These are phyloP conservation scores for Sanderia malayensis DNA, from an alignment of 30 jellyfish, hydroid and myxozoan species.

Conservation along the genomic window DNA sequence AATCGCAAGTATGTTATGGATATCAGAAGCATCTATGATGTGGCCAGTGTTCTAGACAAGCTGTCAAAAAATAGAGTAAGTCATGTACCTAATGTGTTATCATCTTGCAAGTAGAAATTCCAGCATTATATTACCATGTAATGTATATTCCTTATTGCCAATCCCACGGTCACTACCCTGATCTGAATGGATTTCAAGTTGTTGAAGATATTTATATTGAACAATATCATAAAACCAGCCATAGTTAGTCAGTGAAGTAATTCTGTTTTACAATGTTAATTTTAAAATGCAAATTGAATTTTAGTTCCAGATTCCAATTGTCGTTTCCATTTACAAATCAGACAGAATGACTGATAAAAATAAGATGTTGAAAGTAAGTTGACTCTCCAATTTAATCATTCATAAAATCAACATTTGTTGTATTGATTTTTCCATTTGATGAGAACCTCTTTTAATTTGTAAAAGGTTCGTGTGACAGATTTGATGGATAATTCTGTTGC, in stretches of 20 bases:
- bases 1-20: constrained; percentile 80
- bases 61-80: constrained; percentile 71
- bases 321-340: constrained; percentile 78
- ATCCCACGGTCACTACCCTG: too few relatives aligned
- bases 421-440: not conserved
- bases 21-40: constrained; percentile 63
- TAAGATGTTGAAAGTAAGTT: constrained; percentile 63
- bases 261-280: too few relatives aligned
- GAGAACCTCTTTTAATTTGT: not conserved
- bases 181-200: too few relatives aligned
- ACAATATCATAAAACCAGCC: too few relatives aligned
- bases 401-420: not conserved
- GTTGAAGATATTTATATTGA: too few relatives aligned
- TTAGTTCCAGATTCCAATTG: constrained; percentile 83
- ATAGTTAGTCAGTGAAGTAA: too few relatives aligned
- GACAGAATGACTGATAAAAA: constrained; percentile 62
- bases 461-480: constrained; percentile 91
- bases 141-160: too few relatives aligned
- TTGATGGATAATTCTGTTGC: constrained; percentile 76
- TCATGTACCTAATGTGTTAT: not conserved
- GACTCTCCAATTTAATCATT: too few relatives aligned
- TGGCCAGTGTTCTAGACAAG: constrained; percentile 48
- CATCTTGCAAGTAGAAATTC: not conserved
- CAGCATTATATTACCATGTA: too few relatives aligned
- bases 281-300: too few relatives aligned